phyloP scores from a whole-genome alignment of 2,888 invertebrate genomes.

The Rhyacophila evoluta region DNA sequence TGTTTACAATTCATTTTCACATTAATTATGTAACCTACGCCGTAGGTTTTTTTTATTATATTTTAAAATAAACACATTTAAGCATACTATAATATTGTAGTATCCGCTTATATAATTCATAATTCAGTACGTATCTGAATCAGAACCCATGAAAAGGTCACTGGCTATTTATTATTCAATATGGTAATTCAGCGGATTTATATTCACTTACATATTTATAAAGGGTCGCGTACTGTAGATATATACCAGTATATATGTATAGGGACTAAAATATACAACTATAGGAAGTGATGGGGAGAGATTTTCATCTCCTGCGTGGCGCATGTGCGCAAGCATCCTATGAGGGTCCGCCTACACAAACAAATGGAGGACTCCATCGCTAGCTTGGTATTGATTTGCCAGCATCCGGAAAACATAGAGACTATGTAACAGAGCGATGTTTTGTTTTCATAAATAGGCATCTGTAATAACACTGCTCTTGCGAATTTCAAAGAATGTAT shows the following conservation, averaged over 20 bases:
- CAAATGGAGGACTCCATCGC: constrained; percentile 21
- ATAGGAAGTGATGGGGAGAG: neutral
- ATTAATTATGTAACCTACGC: too few species aligned
- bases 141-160: neutral
- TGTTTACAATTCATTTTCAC: too few species aligned
- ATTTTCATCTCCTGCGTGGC: neutral
- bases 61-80: too few species aligned
- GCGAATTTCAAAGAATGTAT: neutral
- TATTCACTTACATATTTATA: neutral
- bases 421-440: neutral
- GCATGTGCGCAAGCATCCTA: constrained; percentile 2
- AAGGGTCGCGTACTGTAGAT: neutral
- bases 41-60: too few species aligned
- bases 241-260: neutral
- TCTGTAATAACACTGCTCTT: neutral
- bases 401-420: constrained; percentile 39
- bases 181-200: neutral
- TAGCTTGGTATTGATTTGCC: constrained; percentile 39
- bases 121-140: too few species aligned
- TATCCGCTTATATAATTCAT: too few species aligned
- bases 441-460: neutral
- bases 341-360: constrained; percentile 14
- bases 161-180: neutral
- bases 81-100: too few species aligned
- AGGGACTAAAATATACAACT: neutral